A percentile compares a stretch with the other conserved stretches of the same genome.
These are phyloP conservation scores for Seriola quinqueradiata DNA, from an alignment of 2,113 vertebrate genomes.

Conservation along the genomic window DNA sequence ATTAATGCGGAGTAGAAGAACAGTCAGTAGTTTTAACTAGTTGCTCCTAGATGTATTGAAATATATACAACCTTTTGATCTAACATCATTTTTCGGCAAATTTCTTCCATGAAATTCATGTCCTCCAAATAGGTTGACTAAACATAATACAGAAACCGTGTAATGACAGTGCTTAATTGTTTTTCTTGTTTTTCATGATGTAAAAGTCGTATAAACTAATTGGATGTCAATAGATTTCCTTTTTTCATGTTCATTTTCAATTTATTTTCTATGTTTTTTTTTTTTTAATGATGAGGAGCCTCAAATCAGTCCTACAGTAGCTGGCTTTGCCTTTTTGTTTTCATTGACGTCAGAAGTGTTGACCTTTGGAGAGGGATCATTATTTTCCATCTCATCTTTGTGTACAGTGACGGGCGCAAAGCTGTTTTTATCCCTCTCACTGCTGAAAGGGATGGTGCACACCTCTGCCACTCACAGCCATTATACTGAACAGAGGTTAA, in stretches of 20 bases:
- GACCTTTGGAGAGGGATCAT: conserved; percentile 84
- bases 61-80: neutral
- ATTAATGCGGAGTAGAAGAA: neutral
- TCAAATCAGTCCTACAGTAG: conserved; percentile 39
- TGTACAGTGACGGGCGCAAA: conserved; percentile 73
- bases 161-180: neutral
- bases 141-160: neutral
- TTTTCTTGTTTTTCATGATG: neutral
- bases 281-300: conserved; percentile 11
- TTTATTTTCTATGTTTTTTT: neutral
- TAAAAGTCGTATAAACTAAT: conserved; percentile 5
- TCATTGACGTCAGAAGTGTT: conserved; percentile 85
- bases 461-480: conserved; percentile 65
- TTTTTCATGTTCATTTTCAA: neutral
- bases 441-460: conserved; percentile 56
- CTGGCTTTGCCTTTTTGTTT: conserved; percentile 77
- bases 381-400: conserved; percentile 85
- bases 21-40: neutral
- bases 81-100: neutral
- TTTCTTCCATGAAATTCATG: neutral
- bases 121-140: neutral
- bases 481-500: conserved; percentile 83
- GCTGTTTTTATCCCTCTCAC: conserved; percentile 72
- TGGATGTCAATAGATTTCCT: neutral
- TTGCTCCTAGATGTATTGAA: neutral